Conservation (phyloP, 2,113 vertebrate species). For the Ciconia maguari region DNA sequence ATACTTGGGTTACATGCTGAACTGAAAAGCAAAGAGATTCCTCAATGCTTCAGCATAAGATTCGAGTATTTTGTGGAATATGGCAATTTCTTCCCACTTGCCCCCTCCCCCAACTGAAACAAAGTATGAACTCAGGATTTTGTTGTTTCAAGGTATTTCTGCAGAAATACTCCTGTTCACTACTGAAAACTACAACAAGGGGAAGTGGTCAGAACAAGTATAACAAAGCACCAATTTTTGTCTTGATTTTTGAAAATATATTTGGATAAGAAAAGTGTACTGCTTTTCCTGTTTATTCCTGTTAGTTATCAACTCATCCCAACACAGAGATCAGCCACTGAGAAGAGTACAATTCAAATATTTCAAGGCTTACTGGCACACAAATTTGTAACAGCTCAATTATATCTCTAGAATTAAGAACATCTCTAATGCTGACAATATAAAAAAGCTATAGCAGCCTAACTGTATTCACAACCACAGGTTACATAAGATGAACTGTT, state of each 20-base stretch:
- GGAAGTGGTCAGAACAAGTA: not conserved
- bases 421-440: not conserved
- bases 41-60: not conserved
- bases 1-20: not conserved
- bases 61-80: not conserved
- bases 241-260: not conserved
- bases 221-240: not conserved
- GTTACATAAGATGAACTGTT: not conserved
- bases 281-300: not conserved
- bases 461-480: not conserved
- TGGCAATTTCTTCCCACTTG: not conserved
- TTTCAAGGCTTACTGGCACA: not conserved
- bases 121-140: not conserved
- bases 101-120: rapidly evolving
- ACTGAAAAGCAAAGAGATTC: not conserved
- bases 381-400: not conserved
- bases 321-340: not conserved
- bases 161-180: not conserved
- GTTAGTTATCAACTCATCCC: not conserved
- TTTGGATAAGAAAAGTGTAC: not conserved
- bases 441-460: not conserved
- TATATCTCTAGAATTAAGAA: not conserved
- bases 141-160: not conserved
- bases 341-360: not conserved
- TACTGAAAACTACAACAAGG: not conserved